phyloP scores from a whole-genome alignment of 2,113 vertebrate genomes.

The Strigops habroptila region DNA sequence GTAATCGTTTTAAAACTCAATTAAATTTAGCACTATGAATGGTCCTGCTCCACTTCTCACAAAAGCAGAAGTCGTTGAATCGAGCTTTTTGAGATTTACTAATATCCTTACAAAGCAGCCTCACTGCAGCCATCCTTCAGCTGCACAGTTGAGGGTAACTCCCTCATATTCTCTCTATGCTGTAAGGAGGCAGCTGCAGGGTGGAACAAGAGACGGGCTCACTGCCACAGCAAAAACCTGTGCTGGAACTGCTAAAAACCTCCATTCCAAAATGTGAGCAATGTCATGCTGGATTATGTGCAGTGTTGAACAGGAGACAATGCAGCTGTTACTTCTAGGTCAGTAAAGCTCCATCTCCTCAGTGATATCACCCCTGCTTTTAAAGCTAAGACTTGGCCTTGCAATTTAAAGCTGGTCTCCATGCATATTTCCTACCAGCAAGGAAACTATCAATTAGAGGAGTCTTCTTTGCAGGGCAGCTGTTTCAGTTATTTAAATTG shows the following conservation, averaged over 20 bases:
- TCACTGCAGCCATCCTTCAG: background rate
- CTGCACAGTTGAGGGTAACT: background rate
- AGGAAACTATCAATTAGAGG: background rate
- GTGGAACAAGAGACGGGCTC: background rate
- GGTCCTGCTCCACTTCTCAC: background rate
- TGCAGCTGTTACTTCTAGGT: slow-evolving; percentile 2
- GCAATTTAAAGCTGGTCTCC: background rate
- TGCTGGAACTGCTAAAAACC: background rate
- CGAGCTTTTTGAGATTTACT: background rate
- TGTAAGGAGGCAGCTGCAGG: background rate
- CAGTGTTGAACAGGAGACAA: background rate
- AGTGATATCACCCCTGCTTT: background rate
- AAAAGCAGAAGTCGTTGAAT: background rate
- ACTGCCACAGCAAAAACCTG: background rate
- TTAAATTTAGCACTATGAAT: background rate
- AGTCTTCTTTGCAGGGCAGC: background rate
- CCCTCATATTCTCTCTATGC: background rate
- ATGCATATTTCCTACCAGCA: background rate
- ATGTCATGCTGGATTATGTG: fast-evolving
- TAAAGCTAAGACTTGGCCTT: background rate
- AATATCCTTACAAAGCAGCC: background rate
- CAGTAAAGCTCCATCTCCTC: background rate
- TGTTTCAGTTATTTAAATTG: slow-evolving; percentile 17
- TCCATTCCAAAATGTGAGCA: background rate
- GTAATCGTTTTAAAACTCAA: background rate